Conservation (phyloP, 2,888 invertebrate genomes). For the Agrotis exclamationis region DNA sequence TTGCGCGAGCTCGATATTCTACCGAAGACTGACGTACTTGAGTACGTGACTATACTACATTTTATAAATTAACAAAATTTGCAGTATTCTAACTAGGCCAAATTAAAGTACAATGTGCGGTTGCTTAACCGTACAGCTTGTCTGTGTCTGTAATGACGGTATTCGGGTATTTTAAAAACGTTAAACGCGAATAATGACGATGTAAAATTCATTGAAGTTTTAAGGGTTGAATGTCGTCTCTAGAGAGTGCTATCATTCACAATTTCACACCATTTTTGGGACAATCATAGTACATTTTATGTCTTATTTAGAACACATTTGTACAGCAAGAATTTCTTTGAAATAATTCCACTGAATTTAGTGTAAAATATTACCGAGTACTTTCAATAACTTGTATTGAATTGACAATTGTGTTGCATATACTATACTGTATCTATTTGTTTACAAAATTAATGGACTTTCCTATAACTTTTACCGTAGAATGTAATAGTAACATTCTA, state of each 20-base stretch:
- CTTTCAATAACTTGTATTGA: conserved; percentile 22
- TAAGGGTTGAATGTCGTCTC: conserved; percentile 68
- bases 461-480: not conserved
- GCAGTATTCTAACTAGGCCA: no score
- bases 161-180: conserved; percentile 68
- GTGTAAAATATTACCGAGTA: not conserved
- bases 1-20: no score
- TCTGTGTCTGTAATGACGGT: conserved; percentile 71
- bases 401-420: conserved; percentile 6
- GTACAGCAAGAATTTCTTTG: conserved; percentile 19
- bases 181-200: conserved; percentile 73
- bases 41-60: no score
- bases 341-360: conserved; percentile 30
- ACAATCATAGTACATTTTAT: conserved; percentile 75
- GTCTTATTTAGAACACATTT: conserved; percentile 64
- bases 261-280: conserved; percentile 77
- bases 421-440: not conserved
- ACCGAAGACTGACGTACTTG: no score
- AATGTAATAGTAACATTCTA: conserved; percentile 18
- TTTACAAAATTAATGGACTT: conserved; percentile 28
- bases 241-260: conserved; percentile 70
- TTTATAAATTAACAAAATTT: no score
- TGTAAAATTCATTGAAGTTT: conserved; percentile 74
- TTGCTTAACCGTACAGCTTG: no score
- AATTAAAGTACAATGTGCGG: no score